Conservation (phyloP, 2,797 vertebrate species). For the Pseudochromis fuscus region DNA sequence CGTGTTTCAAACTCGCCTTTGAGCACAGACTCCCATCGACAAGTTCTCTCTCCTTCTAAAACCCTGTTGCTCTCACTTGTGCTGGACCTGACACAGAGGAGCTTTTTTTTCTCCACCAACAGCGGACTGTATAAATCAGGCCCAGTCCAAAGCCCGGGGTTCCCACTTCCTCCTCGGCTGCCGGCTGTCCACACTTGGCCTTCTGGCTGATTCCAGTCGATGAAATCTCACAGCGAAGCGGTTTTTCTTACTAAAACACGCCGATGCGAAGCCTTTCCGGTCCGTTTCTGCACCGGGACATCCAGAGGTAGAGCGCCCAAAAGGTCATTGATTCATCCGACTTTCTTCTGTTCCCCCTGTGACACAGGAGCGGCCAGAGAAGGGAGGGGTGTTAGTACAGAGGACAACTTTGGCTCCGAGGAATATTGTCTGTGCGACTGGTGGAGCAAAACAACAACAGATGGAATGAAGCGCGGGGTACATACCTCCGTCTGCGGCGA, state of each 20-base stretch:
- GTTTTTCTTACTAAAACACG: constrained; percentile 31
- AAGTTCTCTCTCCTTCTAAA: constrained; percentile 13
- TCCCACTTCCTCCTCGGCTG: constrained; percentile 84
- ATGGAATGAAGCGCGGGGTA: not conserved
- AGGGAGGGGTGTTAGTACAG: constrained; percentile 86
- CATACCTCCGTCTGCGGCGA: constrained; percentile 74
- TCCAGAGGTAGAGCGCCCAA: constrained; percentile 71
- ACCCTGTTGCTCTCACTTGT: constrained; percentile 20
- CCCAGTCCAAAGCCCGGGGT: constrained; percentile 78
- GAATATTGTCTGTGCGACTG: not conserved
- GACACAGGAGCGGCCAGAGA: constrained; percentile 84
- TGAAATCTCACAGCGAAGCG: constrained; percentile 50
- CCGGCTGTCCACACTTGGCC: constrained; percentile 78
- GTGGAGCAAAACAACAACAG: constrained; percentile 5
- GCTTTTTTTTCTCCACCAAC: not conserved
- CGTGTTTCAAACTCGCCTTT: constrained; percentile 45
- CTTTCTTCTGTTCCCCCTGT: constrained; percentile 83
- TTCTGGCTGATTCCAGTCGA: constrained; percentile 53
- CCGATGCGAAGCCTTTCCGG: constrained; percentile 29
- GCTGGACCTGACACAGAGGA: constrained; percentile 12
- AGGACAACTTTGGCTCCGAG: constrained; percentile 83
- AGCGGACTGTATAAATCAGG: constrained; percentile 66
- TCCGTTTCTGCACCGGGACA: constrained; percentile 62
- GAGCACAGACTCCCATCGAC: constrained; percentile 38
- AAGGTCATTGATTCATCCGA: constrained; percentile 87